Evolutionary conservation across 2,888 invertebrate species (phyloP), one percentile per base, ranked within the genome.

Genomic region (Hecatera dysodea): DNA sequence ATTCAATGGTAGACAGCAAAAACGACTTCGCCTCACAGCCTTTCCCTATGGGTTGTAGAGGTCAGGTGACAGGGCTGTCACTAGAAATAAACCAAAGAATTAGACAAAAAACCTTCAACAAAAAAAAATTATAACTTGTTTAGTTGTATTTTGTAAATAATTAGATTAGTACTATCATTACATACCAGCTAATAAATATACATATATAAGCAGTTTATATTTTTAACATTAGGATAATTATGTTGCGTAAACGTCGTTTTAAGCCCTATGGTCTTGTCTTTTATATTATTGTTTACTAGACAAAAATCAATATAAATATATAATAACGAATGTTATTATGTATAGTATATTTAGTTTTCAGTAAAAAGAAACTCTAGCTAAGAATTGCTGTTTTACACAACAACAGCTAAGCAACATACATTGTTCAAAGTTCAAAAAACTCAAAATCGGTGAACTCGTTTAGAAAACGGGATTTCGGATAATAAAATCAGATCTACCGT

Each of bases 391-490:
- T 57, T 65, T 53, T 57, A 48, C 66, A 8, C 56, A 27, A 27
- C 1, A 52, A 50, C 62, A 55, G 53, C 27, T 33, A 67, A 52
- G 22, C 57, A 27, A 36, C 48, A 24, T 12, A 36, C 33, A 24
- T 3, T 22, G 36, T 29, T 12, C 42, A 33, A 68, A 65, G 64
- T 73, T 61, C 24, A 74, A 65, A 56, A 75, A 62, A 33, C 62
- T 46, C 12, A 22, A 48, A 67, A 67, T 53, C 27, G 52, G n/a
- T 61, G 12, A 70, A 78, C 67, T 64, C 39, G 60, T 68, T 67
- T 73, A 6, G 8, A 59, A 68, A 82, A 67, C 82, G 67, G 67
- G 24, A 67, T 67, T 79, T 53, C 11, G n/a, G 39, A n/a, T 65
- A 67, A 69, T 80, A 57, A 74, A 70, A 44, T 63, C 27, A n/a